These are phyloP conservation scores for Physella acuta DNA, from an alignment of 1,140 invertebrate genomes.

Conservation along the genomic window DNA sequence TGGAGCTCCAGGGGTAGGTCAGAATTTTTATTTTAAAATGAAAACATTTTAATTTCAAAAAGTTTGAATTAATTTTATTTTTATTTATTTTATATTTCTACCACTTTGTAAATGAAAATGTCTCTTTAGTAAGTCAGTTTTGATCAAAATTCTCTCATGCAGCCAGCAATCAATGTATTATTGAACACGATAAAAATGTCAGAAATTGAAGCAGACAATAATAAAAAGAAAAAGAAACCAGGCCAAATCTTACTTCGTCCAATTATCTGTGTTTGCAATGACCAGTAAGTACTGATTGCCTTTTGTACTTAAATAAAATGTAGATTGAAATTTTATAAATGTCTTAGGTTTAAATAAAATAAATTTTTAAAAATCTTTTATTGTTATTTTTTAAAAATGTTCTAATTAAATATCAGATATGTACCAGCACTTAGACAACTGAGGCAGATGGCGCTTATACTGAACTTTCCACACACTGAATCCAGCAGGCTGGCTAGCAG, in stretches of 20 bases:
- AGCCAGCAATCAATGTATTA: slow-evolving; percentile 82
- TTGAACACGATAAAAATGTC: slow-evolving; percentile 73
- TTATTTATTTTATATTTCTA: not conserved
- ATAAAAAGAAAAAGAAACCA: slow-evolving; percentile 61
- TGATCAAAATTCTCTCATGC: too few relatives aligned
- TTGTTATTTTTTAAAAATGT: not conserved
- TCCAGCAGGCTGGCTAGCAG: slow-evolving; percentile 59
- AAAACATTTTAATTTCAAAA: not conserved
- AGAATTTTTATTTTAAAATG: not conserved
- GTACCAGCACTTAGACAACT: slow-evolving; percentile 78
- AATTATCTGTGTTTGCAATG: slow-evolving; percentile 96
- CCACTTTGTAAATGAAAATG: not conserved
- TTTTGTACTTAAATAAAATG: not conserved
- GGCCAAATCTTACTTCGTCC: slow-evolving; percentile 72
- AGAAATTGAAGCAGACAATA: slow-evolving; percentile 64
- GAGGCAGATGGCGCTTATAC: slow-evolving; percentile 73
- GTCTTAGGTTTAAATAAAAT: too few relatives aligned
- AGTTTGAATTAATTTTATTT: not conserved
- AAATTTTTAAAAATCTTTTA: too few relatives aligned
- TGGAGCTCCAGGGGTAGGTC: slow-evolving; percentile 71
- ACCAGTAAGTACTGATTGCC: slow-evolving; percentile 65
- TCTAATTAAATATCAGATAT: slow-evolving; percentile 63
- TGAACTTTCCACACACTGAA: slow-evolving; percentile 74
- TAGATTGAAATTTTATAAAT: too few relatives aligned
- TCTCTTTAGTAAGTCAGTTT: too few relatives aligned